phyloP scores from a whole-genome alignment of 2,888 invertebrate species.

The Pinctada fucata region DNA sequence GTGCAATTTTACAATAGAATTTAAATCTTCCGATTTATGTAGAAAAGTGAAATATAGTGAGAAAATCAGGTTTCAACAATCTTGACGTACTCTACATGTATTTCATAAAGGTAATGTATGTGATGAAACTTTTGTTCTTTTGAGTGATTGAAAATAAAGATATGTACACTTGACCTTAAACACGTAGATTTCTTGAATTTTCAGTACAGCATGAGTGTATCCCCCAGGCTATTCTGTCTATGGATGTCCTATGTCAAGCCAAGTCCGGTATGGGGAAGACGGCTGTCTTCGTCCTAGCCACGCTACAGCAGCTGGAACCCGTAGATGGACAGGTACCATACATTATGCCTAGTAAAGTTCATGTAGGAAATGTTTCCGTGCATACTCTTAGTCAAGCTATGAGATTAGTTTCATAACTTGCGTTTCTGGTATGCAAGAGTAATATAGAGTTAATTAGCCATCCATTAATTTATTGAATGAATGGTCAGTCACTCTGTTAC shows the following conservation, averaged over 20 bases:
- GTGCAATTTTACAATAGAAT: too few species aligned
- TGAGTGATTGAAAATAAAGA: too few species aligned
- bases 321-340: conserved; percentile 84
- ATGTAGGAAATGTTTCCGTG: not conserved
- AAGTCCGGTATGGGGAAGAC: conserved; percentile 99
- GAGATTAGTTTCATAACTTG: not conserved
- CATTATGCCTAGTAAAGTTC: not conserved
- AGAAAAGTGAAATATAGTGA: too few species aligned
- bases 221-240: conserved; percentile 95
- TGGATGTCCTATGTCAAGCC: conserved; percentile 99
- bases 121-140: too few species aligned
- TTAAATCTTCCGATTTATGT: too few species aligned
- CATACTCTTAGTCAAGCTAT: not conserved
- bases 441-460: conserved; percentile 28
- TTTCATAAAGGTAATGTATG: too few species aligned
- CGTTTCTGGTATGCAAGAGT: conserved; percentile 14
- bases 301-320: conserved; percentile 97
- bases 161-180: too few species aligned
- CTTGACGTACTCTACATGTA: too few species aligned
- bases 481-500: conserved; percentile 28
- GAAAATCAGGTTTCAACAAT: too few species aligned
- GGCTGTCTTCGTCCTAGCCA: conserved; percentile 99
- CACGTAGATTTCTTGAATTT: too few species aligned
- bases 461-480: not conserved
- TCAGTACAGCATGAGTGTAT: conserved; percentile 99